Percentiles rank a stretch among this genome's conserved stretches.
phyloP scores from a whole-genome alignment of 2,888 invertebrate genomes.

The Cheilosia scutellata region DNA sequence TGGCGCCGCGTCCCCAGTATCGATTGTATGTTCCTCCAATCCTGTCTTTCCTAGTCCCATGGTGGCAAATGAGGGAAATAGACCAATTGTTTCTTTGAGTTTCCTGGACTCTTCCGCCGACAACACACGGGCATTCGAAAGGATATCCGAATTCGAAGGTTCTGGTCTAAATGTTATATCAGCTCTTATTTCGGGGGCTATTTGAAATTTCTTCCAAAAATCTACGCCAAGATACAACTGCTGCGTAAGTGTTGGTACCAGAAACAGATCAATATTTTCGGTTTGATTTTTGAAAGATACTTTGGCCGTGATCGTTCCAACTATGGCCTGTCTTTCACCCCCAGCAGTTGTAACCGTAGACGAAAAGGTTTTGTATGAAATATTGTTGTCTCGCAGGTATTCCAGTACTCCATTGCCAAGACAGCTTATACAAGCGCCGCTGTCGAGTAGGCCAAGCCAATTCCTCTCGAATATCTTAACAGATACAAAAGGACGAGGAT shows the following conservation, averaged over 20 bases:
- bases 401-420: slow-evolving; percentile 21
- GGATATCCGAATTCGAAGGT: too few relatives aligned
- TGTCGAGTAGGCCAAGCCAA: slow-evolving; percentile 35
- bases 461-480: not conserved
- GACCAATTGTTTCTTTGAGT: slow-evolving; percentile 2
- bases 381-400: slow-evolving; percentile 15
- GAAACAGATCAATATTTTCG: not conserved
- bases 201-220: slow-evolving; percentile 41
- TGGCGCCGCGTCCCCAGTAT: slow-evolving; percentile 6
- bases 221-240: slow-evolving; percentile 55
- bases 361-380: slow-evolving; percentile 3
- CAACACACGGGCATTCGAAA: slow-evolving; percentile 16
- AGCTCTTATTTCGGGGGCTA: slow-evolving; percentile 15
- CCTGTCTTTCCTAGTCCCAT: slow-evolving; percentile 64
- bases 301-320: slow-evolving; percentile 19
- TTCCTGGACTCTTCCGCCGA: slow-evolving; percentile 1
- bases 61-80: slow-evolving; percentile 61
- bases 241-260: slow-evolving; percentile 54
- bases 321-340: slow-evolving; percentile 44
- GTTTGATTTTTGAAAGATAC: not conserved
- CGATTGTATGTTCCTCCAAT: slow-evolving; percentile 62
- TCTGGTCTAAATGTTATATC: not conserved
- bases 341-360: slow-evolving; percentile 45
- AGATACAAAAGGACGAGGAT: slow-evolving; percentile 43
- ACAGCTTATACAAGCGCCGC: slow-evolving; percentile 58